Conservation (phyloP, 2,113 vertebrate species). For the Pangasianodon hypophthalmus region DNA sequence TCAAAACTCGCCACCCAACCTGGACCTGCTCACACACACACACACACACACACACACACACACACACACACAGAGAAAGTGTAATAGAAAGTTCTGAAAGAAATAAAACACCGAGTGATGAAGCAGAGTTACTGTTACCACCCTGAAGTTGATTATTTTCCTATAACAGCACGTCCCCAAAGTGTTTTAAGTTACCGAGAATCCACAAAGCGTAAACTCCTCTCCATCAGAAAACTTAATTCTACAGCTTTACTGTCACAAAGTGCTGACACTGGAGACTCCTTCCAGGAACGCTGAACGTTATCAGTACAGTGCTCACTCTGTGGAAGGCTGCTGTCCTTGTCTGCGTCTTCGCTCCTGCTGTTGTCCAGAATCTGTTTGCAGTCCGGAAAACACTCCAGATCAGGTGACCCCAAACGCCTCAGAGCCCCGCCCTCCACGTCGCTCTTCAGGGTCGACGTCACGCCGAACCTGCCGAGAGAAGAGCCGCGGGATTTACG, state of each 20-base stretch:
- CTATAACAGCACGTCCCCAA: too few relatives aligned
- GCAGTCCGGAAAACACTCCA: constrained; percentile 40
- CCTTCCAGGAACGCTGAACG: not conserved
- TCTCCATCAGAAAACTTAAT: too few relatives aligned
- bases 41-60: not conserved
- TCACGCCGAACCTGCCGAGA: constrained; percentile 43
- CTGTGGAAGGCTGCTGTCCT: constrained; percentile 20
- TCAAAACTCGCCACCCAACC: constrained; percentile 83
- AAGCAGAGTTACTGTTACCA: too few relatives aligned
- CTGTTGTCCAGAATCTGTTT: constrained; percentile 3
- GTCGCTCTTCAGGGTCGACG: constrained; percentile 30
- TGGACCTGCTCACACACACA: constrained; percentile 63
- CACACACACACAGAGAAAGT: not conserved
- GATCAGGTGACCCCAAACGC: constrained; percentile 39
- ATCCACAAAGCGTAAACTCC: too few relatives aligned
- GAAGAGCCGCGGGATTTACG: not conserved
- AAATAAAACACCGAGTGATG: too few relatives aligned
- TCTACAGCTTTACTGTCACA: not conserved
- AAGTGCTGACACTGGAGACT: not conserved
- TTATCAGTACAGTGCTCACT: not conserved
- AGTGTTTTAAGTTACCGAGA: not conserved
- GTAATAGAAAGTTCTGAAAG: too few relatives aligned
- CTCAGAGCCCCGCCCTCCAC: not conserved
- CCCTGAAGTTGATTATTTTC: not conserved
- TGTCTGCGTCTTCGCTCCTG: constrained; percentile 24